Conservation (phyloP, 2,888 invertebrate genomes). For the Chymomyza caudatula region DNA sequence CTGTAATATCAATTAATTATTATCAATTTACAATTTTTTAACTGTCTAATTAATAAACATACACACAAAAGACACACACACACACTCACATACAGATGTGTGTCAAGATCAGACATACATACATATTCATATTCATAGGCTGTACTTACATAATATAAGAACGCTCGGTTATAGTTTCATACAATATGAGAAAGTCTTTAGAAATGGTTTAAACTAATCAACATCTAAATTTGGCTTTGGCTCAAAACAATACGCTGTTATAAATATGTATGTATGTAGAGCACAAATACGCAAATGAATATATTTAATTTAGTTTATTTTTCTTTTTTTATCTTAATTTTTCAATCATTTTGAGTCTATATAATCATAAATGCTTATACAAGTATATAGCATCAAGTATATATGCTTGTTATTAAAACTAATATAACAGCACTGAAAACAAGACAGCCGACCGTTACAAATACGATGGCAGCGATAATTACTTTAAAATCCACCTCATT, state of each 20-base stretch:
- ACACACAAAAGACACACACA: neutral
- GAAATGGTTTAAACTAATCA: neutral
- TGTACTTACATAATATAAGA: neutral
- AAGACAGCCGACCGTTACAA: conserved; percentile 68
- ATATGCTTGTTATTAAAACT: conserved; percentile 57
- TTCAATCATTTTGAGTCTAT: neutral
- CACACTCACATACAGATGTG: neutral
- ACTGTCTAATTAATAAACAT: neutral
- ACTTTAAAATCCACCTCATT: conserved; percentile 78
- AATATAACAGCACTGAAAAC: conserved; percentile 66
- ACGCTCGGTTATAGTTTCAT: neutral
- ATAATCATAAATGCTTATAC: neutral
- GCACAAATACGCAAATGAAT: neutral
- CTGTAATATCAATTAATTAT: neutral
- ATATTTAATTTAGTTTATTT: neutral
- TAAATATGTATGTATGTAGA: neutral
- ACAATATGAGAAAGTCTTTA: neutral
- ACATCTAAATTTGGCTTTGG: neutral
- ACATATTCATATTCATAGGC: neutral
- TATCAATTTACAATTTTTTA: neutral
- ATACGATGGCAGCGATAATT: conserved; percentile 74
- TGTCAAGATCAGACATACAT: neutral
- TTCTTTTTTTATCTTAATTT: neutral
- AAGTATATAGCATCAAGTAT: conserved; percentile 25
- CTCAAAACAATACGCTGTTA: neutral